Base-by-base conservation (phyloP, 2,888 invertebrate genomes). In the Ganaspis brasiliensis region DNA sequence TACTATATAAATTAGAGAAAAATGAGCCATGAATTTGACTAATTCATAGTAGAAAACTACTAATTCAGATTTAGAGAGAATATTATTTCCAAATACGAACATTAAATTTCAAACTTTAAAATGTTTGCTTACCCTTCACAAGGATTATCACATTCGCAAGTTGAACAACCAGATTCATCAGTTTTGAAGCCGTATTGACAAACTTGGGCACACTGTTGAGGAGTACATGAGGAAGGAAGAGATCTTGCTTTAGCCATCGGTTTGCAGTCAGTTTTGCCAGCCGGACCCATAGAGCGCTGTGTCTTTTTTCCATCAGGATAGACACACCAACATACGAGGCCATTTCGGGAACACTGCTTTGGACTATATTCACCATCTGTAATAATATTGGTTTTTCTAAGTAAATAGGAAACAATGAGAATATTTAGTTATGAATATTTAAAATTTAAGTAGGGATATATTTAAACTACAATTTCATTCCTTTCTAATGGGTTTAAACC, bases 271-370 rank as follows among this genome's bases (percentile, higher is more conserved):
- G 96, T 95, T 73, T 93, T 93, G 12, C 94, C 93, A 0, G 96
- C 94, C 0, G 96, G 95, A 0, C 96, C 97, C 96, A 97, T 97
- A 2, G 96, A 94, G 1, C 96, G 95, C 72, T 94, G 94, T 37
- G 96, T 93, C 89, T 97, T 97, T 87, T 95, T 94, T 0, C 97
- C 97, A 21, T 94, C 92, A 0, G 92, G 89, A 89, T 96, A 96
- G 0, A 97, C 97, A 87, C 97, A 97, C 97, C 97, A 97, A 89
- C 97, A 97, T 81, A 97, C 96, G 31, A 97, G 91, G 31, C 96
- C 96, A 89, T 97, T 97, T 75, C 97, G 93, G 0, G 97, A 97
- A 89, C 97, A 97, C 87, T 97, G 97, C 79, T 93, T 94, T 0
- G 95, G 93, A 35, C 95, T 92, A 89, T 96, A 97, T 72, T 94